Conservation (phyloP, 2,113 vertebrate genomes). For the Saguinus midas region DNA sequence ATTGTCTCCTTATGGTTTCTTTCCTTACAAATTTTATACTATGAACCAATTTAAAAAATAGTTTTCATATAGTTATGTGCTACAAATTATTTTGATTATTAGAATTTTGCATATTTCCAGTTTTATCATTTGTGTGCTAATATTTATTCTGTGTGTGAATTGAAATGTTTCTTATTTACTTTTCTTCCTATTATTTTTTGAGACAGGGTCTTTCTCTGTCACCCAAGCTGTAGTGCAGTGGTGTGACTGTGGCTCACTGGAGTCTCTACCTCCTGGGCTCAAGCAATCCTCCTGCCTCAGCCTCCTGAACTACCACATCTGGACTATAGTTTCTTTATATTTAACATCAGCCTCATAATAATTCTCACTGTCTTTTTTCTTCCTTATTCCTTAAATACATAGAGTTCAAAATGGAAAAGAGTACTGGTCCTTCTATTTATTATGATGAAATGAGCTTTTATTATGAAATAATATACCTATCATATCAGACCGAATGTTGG, state of each 20-base stretch:
- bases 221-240: not conserved
- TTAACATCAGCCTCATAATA: not conserved
- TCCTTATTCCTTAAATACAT: conserved; percentile 32
- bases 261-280: not conserved
- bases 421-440: not conserved
- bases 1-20: conserved; percentile 3
- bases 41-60: not conserved
- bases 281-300: not conserved
- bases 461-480: not conserved
- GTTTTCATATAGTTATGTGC: conserved; percentile 1
- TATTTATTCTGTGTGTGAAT: not conserved
- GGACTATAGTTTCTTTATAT: not conserved
- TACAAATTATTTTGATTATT: conserved; percentile 20
- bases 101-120: not conserved
- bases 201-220: not conserved
- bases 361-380: not conserved
- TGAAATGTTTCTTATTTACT: not conserved
- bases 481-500: not conserved
- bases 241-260: not conserved
- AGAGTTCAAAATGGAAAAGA: conserved; percentile 12
- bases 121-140: conserved; percentile 12
- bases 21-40: conserved; percentile 4
- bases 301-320: not conserved
- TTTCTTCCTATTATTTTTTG: not conserved
- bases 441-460: not conserved